Conservation (phyloP, 2,888 invertebrate genomes). For the Ormyrus nitidulus region DNA sequence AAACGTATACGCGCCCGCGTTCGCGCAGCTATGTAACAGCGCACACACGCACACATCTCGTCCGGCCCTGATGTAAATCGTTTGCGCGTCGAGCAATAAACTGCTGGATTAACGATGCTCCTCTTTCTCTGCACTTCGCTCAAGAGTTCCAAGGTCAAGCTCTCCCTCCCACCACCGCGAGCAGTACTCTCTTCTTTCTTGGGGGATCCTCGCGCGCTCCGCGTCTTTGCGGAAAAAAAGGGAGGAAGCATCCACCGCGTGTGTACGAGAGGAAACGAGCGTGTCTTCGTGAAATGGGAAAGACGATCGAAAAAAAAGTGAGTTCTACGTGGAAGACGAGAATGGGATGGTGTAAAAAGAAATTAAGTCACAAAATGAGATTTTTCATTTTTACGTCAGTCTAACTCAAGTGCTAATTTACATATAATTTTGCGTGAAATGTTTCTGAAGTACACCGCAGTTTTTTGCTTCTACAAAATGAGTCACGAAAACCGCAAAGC, state of each 20-base stretch:
- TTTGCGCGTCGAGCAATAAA: slow-evolving; percentile 12
- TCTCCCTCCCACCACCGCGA: not conserved
- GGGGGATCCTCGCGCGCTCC: not conserved
- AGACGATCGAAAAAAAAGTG: slow-evolving; percentile 11
- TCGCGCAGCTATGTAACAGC: not conserved
- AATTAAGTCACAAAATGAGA: too few species aligned
- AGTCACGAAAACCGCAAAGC: too few species aligned
- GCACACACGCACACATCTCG: not conserved
- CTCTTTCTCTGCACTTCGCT: slow-evolving; percentile 13
- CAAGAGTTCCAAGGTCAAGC: slow-evolving; percentile 33
- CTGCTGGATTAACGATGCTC: slow-evolving; percentile 47
- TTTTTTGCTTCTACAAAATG: too few species aligned
- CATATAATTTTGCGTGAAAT: too few species aligned
- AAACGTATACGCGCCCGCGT: not conserved
- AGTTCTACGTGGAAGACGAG: too few species aligned
- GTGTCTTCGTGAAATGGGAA: not conserved
- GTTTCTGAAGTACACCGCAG: too few species aligned
- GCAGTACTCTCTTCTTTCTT: not conserved
- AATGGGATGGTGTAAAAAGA: too few species aligned
- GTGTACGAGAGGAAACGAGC: not conserved
- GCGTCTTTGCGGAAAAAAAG: slow-evolving; percentile 5
- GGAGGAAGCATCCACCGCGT: not conserved
- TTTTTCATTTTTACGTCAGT: too few species aligned
- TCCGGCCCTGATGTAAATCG: slow-evolving; percentile 45
- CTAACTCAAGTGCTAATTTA: too few species aligned